Base-by-base conservation (phyloP, 2,797 vertebrate genomes). In the Dipus sagitta region DNA sequence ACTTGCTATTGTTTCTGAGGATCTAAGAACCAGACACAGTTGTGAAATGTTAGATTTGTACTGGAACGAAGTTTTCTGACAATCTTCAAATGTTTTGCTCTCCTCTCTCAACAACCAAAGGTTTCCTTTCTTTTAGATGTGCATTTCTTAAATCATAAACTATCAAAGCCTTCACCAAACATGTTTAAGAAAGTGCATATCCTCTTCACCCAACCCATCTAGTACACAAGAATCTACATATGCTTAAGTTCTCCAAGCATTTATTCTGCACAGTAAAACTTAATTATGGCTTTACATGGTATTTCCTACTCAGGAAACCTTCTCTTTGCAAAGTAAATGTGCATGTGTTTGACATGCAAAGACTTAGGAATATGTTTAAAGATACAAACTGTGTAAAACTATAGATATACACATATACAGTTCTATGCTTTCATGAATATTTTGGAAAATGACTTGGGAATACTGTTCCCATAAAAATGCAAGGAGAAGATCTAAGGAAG, bases 61-160 rank as follows among this genome's bases (percentile, higher is more conserved):
- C 52, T 67, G 17, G 68, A 81, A 94, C 13, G 15, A 93, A 84
- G 9, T 54, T 86, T 88, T 77, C 79, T 38, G 23, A 78, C n/a
- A 60, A 94, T 52, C 68, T 94, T 67, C 26, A 92, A 34, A 93
- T 82, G 47, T 64, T 76, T 94, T 70, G 24, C 18, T 87, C 62
- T 88, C 18, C 52, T 67, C 23, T 42, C 30, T 92, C 32, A 79
- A 74, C 4, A 89, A 64, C 26, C 42, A 86, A 86, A 93, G 64
- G 38, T 47, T 67, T 71, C 28, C 21, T 42, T 70, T 88, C 64
- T 64, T 84, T 90, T 67, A 85, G 65, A 74, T 1, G 21, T 5
- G n/a, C 9, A 24, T 67, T 80, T 91, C 68, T 90, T 77, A 38
- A 93, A 92, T 34, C 34, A 72, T 28, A 70, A 12, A 70, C 28